These are phyloP conservation scores for western clawed frog (Xenopus tropicalis) DNA, from an alignment of 2,113 vertebrate species.

Conservation along the genomic window DNA sequence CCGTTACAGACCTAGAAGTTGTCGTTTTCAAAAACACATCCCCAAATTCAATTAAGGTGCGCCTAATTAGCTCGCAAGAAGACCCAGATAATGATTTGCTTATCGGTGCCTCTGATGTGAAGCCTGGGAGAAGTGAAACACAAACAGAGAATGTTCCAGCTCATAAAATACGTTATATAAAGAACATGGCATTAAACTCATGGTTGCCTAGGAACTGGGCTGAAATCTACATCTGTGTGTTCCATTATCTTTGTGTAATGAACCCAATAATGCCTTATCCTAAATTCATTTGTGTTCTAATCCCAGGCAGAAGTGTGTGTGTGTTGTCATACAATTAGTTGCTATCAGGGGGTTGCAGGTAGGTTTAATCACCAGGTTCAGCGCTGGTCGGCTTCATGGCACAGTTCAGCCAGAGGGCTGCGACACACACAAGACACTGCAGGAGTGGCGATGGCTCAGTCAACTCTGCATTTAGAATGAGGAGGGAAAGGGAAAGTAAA, in stretches of 20 bases:
- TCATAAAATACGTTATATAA: slow-evolving; percentile 69
- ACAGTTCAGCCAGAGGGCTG: neutral
- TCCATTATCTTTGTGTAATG: slow-evolving; percentile 74
- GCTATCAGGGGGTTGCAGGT: neutral
- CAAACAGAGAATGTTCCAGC: slow-evolving; percentile 56
- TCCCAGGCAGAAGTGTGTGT: slow-evolving; percentile 9
- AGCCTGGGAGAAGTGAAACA: slow-evolving; percentile 14
- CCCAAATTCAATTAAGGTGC: neutral
- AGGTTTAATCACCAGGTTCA: neutral
- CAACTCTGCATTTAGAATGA: too few species aligned
- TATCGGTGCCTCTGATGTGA: neutral
- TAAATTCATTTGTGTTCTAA: slow-evolving; percentile 10
- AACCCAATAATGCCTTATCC: slow-evolving; percentile 44
- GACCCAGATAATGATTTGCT: neutral
- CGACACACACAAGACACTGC: too few species aligned
- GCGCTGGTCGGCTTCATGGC: neutral
- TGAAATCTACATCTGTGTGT: slow-evolving; percentile 59
- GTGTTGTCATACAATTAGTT: slow-evolving; percentile 9
- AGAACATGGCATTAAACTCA: slow-evolving; percentile 65
- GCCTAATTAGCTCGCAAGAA: neutral
- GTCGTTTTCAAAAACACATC: too few species aligned
- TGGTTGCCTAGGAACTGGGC: slow-evolving; percentile 81
- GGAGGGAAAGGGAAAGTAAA: too few species aligned
- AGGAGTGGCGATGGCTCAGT: too few species aligned
- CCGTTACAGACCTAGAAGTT: too few species aligned